These are phyloP conservation scores for Actias luna DNA, from an alignment of 2,888 invertebrate species.

Conservation along the genomic window DNA sequence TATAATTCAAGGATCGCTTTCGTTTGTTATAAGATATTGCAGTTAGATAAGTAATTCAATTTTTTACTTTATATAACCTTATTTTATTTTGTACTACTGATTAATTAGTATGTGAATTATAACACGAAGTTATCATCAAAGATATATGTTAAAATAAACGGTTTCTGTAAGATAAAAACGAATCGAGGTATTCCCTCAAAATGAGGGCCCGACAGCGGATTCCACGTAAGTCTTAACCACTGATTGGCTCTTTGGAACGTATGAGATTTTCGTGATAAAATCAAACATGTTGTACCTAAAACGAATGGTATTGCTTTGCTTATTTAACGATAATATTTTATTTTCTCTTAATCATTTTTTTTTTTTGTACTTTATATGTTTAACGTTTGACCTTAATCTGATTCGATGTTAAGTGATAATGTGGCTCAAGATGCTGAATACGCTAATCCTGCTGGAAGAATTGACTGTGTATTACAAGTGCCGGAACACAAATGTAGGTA, in stretches of 20 bases:
- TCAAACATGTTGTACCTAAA: background rate
- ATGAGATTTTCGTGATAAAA: background rate
- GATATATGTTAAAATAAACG: background rate
- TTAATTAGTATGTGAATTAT: background rate
- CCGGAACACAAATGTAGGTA: no score
- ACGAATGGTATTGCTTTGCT: background rate
- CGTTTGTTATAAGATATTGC: no score
- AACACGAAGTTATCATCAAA: background rate
- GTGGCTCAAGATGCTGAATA: no score
- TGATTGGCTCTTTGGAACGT: background rate
- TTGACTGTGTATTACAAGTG: no score
- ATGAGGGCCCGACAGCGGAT: background rate
- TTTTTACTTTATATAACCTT: background rate
- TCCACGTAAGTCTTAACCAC: background rate
- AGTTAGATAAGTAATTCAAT: background rate
- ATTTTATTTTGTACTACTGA: no score
- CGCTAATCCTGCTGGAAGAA: no score
- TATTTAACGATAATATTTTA: background rate
- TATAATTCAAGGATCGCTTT: no score
- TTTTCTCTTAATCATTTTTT: background rate
- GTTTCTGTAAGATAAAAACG: background rate
- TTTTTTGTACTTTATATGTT: no score
- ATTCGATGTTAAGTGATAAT: no score
- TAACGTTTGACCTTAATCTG: no score
- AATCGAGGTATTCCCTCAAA: slow-evolving; percentile 1